phyloP scores from a whole-genome alignment of 2,113 vertebrate species.

The Ornithorhynchus anatinus region DNA sequence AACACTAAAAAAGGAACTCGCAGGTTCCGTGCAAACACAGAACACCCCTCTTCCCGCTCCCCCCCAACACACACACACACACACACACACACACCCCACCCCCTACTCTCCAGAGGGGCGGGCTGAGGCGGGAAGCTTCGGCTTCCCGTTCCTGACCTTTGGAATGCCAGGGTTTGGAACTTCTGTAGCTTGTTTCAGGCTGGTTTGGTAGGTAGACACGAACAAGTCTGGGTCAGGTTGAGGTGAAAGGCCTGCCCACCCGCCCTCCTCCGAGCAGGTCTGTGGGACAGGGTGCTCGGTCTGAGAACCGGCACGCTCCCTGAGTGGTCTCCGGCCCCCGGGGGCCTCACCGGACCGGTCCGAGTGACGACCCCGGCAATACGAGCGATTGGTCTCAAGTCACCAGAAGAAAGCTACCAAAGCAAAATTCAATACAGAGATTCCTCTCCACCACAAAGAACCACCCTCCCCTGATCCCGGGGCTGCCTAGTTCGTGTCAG shows the following conservation, averaged over 20 bases:
- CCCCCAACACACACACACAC: too few relatives aligned
- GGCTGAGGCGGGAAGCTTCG: neutral
- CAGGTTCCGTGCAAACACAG: neutral
- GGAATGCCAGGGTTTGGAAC: constrained; percentile 5
- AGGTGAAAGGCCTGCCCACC: neutral
- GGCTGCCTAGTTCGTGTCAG: too few relatives aligned
- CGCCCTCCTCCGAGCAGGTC: neutral
- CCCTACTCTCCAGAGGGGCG: too few relatives aligned
- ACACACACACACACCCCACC: too few relatives aligned
- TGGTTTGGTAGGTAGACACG: neutral
- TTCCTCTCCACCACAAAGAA: too few relatives aligned
- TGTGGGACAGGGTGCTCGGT: neutral
- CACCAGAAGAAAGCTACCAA: too few relatives aligned
- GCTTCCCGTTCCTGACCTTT: constrained; percentile 3
- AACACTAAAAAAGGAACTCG: neutral
- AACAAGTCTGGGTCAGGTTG: neutral
- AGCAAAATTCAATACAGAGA: too few relatives aligned
- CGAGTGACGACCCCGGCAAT: neutral
- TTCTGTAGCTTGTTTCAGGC: neutral
- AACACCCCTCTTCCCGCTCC: neutral
- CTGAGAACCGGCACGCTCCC: neutral
- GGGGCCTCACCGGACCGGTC: neutral
- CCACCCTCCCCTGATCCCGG: too few relatives aligned
- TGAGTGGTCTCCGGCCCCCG: neutral
- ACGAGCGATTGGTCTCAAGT: neutral